These are phyloP conservation scores for Timema podura DNA, from an alignment of 2,888 invertebrate genomes.

Conservation along the genomic window DNA sequence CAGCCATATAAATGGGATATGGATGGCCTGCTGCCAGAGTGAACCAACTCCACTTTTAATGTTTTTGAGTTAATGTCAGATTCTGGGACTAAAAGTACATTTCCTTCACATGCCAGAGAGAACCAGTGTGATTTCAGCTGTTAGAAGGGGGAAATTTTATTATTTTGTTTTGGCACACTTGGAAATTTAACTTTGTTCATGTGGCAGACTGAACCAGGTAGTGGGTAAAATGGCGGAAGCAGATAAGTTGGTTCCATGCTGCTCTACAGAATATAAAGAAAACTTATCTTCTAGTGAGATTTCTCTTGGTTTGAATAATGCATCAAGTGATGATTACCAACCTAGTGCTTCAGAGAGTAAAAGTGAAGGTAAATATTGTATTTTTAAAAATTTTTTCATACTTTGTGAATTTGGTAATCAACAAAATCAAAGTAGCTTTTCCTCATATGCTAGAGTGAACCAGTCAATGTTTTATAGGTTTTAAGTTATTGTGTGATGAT, in stretches of 20 bases:
- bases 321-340: constrained; percentile 7
- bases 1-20: no score
- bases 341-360: constrained; percentile 3
- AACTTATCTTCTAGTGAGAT: neutral
- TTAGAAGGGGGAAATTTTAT: neutral
- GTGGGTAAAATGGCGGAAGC: neutral
- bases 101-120: constrained; percentile 1
- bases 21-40: no score
- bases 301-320: neutral
- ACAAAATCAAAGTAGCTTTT: neutral
- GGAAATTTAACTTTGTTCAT: neutral
- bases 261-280: neutral
- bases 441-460: constrained; percentile 14
- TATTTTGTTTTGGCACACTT: constrained; percentile 1
- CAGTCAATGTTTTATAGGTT: no score
- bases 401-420: no score
- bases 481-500: no score
- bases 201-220: constrained; percentile 10
- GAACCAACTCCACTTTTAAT: no score
- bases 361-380: neutral
- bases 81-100: no score
- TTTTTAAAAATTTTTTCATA: neutral
- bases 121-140: neutral
- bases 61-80: no score
- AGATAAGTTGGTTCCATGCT: neutral